Base-by-base conservation (phyloP, 2,888 invertebrate species). In the Sycophila texana region DNA sequence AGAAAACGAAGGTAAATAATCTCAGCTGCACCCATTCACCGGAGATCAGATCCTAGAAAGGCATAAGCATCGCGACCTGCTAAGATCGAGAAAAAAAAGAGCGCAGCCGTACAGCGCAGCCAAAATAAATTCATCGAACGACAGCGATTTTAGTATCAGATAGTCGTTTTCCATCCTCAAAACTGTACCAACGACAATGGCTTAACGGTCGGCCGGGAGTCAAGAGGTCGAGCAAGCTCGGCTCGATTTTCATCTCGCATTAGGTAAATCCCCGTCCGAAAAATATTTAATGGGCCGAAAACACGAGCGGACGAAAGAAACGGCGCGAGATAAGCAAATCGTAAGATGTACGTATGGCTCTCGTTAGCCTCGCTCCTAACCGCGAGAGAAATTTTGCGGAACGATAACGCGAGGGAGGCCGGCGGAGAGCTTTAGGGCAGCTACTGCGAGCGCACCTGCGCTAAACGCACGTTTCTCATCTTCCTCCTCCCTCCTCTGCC, bases 241-340 rank as follows among this genome's bases (percentile, higher is more conserved):
- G 76, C 67, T 22, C 74, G 78, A 78, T 79, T 79, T 74, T 74
- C 74, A 74, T 79, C 79, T 68, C 57, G 57, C 70, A 74, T 79
- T 79, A 79, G 61, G 78, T 70, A 68, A 70, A 79, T 78, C 74
- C 70, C 63, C 49, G 14, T 12, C 51, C 74, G 53, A 79, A 79
- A 79, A 79, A 79, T 74, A 63, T 63, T 18, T 79, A 79, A 79
- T 79, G 74, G 74, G 63, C 51, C 68, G n/a, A 61, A 61, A 39
- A 61, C 16, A n/a, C 16, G 57, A 18, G 58, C 70, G 22, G 60
- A 71, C 49, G 58, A 71, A 72, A 72, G 51, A 18, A 12, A 58
- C 47, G 47, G n/a, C 16, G 65, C 4, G 57, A 68, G 80, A 80
- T 80, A 80, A 80, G 80, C 80, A 80, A 80, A 80, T 76, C 74